A percentile compares a stretch with the other conserved stretches of the same genome.
Conservation (phyloP, 1,140 invertebrate genomes). For the Drosophila grimshawi region DNA sequence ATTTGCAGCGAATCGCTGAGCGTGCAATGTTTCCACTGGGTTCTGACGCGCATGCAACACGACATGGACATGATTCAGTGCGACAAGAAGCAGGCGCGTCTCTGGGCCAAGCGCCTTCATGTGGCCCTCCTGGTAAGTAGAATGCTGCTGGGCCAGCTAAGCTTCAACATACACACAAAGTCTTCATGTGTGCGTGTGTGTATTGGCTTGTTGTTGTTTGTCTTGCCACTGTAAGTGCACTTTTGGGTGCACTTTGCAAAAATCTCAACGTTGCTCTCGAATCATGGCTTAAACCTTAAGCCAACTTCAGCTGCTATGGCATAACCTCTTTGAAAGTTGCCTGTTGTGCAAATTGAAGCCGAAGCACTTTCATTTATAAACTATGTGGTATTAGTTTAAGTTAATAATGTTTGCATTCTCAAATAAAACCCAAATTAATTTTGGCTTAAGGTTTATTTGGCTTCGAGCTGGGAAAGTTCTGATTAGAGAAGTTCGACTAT, state of each 20-base stretch:
- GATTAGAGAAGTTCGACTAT: too few relatives aligned
- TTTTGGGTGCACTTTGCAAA: constrained; percentile 69
- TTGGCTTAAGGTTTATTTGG: too few relatives aligned
- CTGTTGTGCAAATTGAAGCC: constrained; percentile 12
- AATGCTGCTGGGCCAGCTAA: constrained; percentile 49
- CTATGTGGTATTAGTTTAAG: not conserved
- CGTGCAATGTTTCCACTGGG: constrained; percentile 95
- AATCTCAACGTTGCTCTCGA: constrained; percentile 52
- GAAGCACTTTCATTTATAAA: constrained; percentile 3
- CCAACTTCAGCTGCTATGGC: constrained; percentile 18
- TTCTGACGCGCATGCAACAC: constrained; percentile 95
- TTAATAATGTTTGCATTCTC: not conserved
- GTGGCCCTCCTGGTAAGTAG: constrained; percentile 88
- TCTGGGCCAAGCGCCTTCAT: constrained; percentile 94
- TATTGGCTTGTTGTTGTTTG: constrained; percentile 70
- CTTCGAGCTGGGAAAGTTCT: too few relatives aligned
- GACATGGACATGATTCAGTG: constrained; percentile 94
- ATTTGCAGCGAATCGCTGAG: constrained; percentile 92
- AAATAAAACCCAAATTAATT: too few relatives aligned
- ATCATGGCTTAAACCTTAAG: constrained; percentile 45
- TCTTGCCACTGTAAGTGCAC: constrained; percentile 68
- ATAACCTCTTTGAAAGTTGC: not conserved
- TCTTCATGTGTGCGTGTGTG: constrained; percentile 6
- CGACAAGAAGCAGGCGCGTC: constrained; percentile 93
- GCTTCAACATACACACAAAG: constrained; percentile 13